phyloP scores from a whole-genome alignment of 2,797 vertebrate species.

The Microctenopoma steveboyesi region DNA sequence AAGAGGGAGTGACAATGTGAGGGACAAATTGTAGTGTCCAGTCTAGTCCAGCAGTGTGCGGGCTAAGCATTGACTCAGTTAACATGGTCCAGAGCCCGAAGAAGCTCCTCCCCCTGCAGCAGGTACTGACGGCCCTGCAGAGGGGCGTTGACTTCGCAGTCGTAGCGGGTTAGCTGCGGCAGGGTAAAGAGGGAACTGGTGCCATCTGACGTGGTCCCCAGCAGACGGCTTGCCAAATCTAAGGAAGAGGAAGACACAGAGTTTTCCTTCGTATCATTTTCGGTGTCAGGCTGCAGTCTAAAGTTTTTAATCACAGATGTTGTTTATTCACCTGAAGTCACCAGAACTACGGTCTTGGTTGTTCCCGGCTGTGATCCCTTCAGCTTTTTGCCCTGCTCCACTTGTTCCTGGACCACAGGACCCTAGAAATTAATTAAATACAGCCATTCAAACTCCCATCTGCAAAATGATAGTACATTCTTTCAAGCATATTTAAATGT shows the following conservation, averaged over 20 bases:
- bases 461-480: not conserved
- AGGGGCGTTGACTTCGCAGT: constrained; percentile 98
- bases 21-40: constrained; percentile 91
- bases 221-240: constrained; percentile 92
- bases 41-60: constrained; percentile 86
- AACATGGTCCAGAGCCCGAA: constrained; percentile 96
- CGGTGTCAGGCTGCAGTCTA: not conserved
- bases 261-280: not conserved
- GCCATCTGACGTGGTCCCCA: constrained; percentile 90
- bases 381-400: constrained; percentile 89
- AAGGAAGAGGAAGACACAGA: constrained; percentile 2
- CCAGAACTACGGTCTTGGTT: constrained; percentile 88
- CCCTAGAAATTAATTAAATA: constrained; percentile 77
- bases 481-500: not conserved
- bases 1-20: constrained; percentile 86
- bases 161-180: constrained; percentile 95
- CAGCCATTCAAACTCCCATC: constrained; percentile 10
- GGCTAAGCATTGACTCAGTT: constrained; percentile 86
- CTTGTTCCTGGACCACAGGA: constrained; percentile 82
- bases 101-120: constrained; percentile 97
- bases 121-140: constrained; percentile 94
- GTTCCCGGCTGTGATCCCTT: constrained; percentile 84
- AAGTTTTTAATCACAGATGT: not conserved
- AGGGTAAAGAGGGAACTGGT: constrained; percentile 85
- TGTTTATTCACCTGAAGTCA: constrained; percentile 88